Percentiles rank a stretch among this genome's conserved stretches.
phyloP scores from a whole-genome alignment of 2,888 invertebrate genomes.

The Heliconius sara region DNA sequence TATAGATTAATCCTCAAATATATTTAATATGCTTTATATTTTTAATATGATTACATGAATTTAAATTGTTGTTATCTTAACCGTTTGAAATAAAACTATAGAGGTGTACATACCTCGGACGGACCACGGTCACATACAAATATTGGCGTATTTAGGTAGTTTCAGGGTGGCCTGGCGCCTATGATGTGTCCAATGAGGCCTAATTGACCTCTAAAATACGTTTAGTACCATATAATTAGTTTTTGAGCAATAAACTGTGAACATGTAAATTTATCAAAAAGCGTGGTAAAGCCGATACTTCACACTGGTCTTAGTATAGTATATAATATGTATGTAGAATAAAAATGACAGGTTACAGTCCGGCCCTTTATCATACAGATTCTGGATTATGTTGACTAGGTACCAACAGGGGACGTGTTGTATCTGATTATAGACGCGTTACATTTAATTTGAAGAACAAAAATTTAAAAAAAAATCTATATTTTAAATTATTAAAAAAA shows the following conservation, averaged over 20 bases:
- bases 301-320: no score
- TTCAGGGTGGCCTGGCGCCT: neutral
- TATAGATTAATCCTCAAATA: neutral
- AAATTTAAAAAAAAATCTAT: no score
- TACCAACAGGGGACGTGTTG: no score
- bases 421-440: no score
- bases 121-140: conserved; percentile 23
- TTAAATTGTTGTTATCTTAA: conserved; percentile 8
- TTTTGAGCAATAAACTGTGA: neutral
- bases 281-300: neutral
- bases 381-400: no score
- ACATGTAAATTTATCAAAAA: neutral
- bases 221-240: neutral
- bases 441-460: no score
- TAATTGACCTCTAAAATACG: neutral
- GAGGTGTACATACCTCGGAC: conserved; percentile 28
- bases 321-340: neutral
- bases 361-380: no score
- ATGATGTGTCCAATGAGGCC: neutral
- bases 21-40: conserved; percentile 1
- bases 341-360: no score
- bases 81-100: conserved; percentile 13
- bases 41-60: conserved; percentile 1
- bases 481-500: no score
- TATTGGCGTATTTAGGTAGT: conserved; percentile 17